Conservation (phyloP, 2,113 vertebrate genomes). For the Psettodes erumei region DNA sequence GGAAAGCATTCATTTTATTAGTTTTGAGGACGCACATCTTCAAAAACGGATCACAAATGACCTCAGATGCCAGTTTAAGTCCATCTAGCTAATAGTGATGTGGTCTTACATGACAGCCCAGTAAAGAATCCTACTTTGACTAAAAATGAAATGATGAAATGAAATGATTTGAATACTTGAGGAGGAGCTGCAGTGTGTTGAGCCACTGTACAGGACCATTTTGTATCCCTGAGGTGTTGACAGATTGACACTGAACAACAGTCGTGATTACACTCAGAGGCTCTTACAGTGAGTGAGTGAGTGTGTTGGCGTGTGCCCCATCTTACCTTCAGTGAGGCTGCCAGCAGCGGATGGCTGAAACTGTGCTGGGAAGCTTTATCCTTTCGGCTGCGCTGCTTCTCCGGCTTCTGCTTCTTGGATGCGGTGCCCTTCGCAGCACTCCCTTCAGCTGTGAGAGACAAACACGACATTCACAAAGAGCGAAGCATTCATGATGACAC, state of each 20-base stretch:
- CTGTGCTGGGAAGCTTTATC: conserved; percentile 87
- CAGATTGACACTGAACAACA: not conserved
- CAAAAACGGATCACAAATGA: not conserved
- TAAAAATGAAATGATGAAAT: too few species aligned
- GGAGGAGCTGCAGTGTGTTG: too few species aligned
- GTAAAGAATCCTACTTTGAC: not conserved
- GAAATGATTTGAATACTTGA: too few species aligned
- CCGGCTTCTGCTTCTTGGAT: conserved; percentile 83
- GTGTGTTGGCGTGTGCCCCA: not conserved
- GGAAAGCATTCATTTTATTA: not conserved
- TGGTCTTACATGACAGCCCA: not conserved
- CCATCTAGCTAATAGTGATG: not conserved
- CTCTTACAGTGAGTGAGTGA: not conserved
- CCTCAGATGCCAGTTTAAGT: not conserved
- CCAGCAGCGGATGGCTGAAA: conserved; percentile 89
- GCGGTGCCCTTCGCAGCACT: conserved; percentile 65
- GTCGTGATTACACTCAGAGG: not conserved
- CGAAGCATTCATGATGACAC: not conserved
- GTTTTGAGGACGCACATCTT: not conserved
- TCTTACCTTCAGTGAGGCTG: conserved; percentile 89
- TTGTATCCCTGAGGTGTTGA: not conserved
- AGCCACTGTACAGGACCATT: too few species aligned
- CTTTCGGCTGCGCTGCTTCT: conserved; percentile 83
- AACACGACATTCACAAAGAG: too few species aligned
- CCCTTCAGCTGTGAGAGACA: conserved; percentile 68